These are phyloP conservation scores for Astyanax mexicanus DNA, from an alignment of 2,797 vertebrate genomes.

Conservation along the genomic window DNA sequence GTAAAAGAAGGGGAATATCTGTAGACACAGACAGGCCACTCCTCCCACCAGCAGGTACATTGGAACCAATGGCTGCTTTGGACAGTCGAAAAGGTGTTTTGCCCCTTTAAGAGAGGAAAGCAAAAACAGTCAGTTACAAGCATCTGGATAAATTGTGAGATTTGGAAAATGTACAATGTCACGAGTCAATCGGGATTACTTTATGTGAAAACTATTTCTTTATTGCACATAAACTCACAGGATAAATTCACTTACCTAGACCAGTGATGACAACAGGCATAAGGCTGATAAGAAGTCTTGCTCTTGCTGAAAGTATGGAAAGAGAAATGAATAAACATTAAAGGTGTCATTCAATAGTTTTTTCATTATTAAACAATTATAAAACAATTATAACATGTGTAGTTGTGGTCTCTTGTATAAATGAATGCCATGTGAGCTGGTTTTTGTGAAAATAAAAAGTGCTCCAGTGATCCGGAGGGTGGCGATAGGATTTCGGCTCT, in stretches of 20 bases:
- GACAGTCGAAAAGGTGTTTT: slow-evolving; percentile 72
- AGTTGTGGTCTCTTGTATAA: too few relatives aligned
- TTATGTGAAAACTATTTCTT: neutral
- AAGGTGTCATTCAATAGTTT: too few relatives aligned
- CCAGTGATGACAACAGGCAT: slow-evolving; percentile 1
- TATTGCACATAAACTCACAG: neutral
- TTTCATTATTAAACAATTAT: too few relatives aligned
- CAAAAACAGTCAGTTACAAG: neutral
- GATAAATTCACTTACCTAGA: slow-evolving; percentile 9
- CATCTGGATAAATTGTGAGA: too few relatives aligned
- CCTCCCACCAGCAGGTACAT: slow-evolving; percentile 79
- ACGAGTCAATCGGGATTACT: neutral
- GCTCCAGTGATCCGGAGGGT: too few relatives aligned
- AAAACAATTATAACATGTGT: too few relatives aligned
- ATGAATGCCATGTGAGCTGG: too few relatives aligned
- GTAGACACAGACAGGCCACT: slow-evolving; percentile 63
- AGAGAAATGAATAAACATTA: neutral
- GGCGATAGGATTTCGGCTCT: too few relatives aligned
- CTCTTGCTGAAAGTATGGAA: slow-evolving; percentile 24
- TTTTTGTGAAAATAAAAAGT: too few relatives aligned
- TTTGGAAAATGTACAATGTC: neutral
- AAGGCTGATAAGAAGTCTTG: slow-evolving; percentile 18
- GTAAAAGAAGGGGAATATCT: neutral
- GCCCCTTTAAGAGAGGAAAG: slow-evolving; percentile 62
- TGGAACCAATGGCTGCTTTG: slow-evolving; percentile 72